These are phyloP conservation scores for Campaea margaritaria DNA, from an alignment of 2,888 invertebrate genomes.

Conservation along the genomic window DNA sequence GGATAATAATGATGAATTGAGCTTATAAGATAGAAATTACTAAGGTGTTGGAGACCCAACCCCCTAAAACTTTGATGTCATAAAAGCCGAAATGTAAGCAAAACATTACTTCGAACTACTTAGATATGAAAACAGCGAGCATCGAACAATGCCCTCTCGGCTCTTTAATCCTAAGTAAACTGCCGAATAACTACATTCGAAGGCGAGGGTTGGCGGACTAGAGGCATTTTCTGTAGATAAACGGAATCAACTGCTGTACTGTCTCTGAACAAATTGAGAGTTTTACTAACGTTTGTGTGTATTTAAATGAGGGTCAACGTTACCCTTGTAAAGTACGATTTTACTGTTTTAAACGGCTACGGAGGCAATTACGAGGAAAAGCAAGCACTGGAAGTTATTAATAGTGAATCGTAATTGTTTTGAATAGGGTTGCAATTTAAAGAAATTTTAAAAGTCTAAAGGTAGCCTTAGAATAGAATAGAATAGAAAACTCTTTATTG, in stretches of 20 bases:
- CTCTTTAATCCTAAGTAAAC: slow-evolving; percentile 38
- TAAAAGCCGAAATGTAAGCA: slow-evolving; percentile 14
- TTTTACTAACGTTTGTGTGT: slow-evolving; percentile 14
- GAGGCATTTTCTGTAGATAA: slow-evolving; percentile 27
- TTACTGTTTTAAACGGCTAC: neutral
- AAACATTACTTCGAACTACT: slow-evolving; percentile 18
- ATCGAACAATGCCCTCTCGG: slow-evolving; percentile 16
- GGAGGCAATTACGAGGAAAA: too few relatives aligned
- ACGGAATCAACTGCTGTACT: slow-evolving; percentile 25
- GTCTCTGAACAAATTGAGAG: slow-evolving; percentile 28
- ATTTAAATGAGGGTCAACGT: slow-evolving; percentile 2
- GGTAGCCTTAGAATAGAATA: too few relatives aligned
- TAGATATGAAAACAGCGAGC: slow-evolving; percentile 21
- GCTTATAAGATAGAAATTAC: too few relatives aligned
- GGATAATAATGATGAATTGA: too few relatives aligned
- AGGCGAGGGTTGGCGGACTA: slow-evolving; percentile 18
- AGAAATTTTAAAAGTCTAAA: too few relatives aligned
- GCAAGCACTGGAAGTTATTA: too few relatives aligned
- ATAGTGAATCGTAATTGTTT: too few relatives aligned
- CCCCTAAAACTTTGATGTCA: slow-evolving; percentile 3
- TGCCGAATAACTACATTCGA: slow-evolving; percentile 32
- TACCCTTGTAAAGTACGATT: slow-evolving; percentile 3
- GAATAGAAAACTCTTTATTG: too few relatives aligned
- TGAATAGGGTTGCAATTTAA: too few relatives aligned
- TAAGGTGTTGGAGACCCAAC: too few relatives aligned